These are phyloP conservation scores for Holothuria leucospilota DNA, from an alignment of 53 echinoderm and acorn worm species.

Conservation along the genomic window DNA sequence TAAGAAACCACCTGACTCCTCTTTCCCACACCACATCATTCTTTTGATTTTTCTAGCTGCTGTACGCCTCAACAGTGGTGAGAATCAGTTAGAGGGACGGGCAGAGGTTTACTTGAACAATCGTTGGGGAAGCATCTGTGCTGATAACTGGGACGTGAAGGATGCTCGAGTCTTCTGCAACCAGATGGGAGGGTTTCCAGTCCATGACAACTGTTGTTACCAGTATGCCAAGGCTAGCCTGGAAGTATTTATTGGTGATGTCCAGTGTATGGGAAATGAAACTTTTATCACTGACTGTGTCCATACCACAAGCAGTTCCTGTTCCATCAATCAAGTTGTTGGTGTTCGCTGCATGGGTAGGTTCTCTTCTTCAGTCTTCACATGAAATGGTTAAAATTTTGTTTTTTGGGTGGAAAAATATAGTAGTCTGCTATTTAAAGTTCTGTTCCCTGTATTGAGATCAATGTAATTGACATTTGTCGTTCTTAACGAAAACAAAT, in stretches of 20 bases:
- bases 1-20: no score
- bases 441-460: no score
- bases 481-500: no score
- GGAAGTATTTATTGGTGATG: constrained; percentile 25
- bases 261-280: constrained; percentile 72
- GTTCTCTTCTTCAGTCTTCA: not conserved
- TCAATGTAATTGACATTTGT: no score
- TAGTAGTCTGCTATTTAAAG: no score
- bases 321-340: constrained; percentile 46
- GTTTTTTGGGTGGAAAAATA: no score
- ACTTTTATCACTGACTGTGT: constrained; percentile 66
- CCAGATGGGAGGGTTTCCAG: constrained; percentile 82
- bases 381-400: no score
- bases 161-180: constrained; percentile 82
- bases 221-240: not conserved
- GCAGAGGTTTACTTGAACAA: constrained; percentile 75
- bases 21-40: no score
- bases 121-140: constrained; percentile 78
- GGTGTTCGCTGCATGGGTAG: constrained; percentile 55
- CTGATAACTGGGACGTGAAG: constrained; percentile 65
- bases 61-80: constrained; percentile 63
- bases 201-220: constrained; percentile 49
- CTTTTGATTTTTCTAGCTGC: constrained; percentile 52
- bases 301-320: not conserved
- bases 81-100: constrained; percentile 63